Percentiles rank a stretch among this genome's conserved stretches.
phyloP scores from a whole-genome alignment of 2,888 invertebrate species.

The Celastrina argiolus region DNA sequence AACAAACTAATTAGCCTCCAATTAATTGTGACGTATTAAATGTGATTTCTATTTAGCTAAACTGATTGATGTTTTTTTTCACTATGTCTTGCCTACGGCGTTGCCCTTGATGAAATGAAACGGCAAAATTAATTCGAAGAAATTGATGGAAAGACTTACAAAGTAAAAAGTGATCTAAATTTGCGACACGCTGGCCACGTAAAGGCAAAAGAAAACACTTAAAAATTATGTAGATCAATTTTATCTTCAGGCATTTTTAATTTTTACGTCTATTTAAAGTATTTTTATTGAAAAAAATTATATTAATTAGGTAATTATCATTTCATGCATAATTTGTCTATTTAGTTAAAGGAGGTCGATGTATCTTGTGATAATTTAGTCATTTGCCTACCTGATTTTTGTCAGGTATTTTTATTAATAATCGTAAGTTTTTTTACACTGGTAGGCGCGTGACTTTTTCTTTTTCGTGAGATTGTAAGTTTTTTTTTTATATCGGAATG shows the following conservation, averaged over 20 bases:
- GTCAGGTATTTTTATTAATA: not conserved
- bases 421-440: not conserved
- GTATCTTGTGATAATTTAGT: conserved; percentile 1
- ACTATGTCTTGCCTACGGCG: not conserved
- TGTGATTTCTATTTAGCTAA: not conserved
- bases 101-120: not conserved
- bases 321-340: not conserved
- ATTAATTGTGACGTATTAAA: not conserved
- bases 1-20: not conserved
- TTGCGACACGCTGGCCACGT: not conserved
- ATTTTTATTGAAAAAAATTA: not conserved
- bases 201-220: too few species aligned
- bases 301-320: not conserved
- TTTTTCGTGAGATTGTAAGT: not conserved
- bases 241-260: not conserved
- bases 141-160: not conserved
- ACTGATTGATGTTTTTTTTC: not conserved
- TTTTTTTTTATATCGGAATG: too few species aligned
- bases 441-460: not conserved
- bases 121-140: not conserved
- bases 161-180: not conserved
- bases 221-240: not conserved
- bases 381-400: conserved; percentile 1
- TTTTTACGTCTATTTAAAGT: not conserved
- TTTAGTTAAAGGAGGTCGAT: not conserved